A percentile compares a stretch with the other conserved stretches of the same genome.
phyloP scores from a whole-genome alignment of 2,113 vertebrate species.

The Phaetusa simplex region DNA sequence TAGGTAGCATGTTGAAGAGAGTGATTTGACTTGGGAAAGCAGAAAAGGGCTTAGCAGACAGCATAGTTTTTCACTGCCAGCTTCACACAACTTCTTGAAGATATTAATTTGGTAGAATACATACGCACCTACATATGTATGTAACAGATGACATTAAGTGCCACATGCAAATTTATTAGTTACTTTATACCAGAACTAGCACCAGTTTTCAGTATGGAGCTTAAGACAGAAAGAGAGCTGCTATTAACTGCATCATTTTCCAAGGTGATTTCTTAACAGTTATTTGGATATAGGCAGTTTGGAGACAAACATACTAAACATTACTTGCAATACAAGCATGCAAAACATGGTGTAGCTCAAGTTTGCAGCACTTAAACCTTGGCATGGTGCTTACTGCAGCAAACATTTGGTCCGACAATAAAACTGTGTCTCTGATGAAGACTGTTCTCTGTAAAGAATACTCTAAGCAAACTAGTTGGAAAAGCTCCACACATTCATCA shows the following conservation, averaged over 20 bases:
- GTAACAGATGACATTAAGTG: background rate
- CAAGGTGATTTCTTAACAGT: background rate
- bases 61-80: background rate
- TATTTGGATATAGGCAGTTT: background rate
- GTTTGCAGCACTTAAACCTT: background rate
- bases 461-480: background rate
- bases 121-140: rapidly evolving
- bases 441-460: background rate
- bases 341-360: background rate
- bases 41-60: background rate
- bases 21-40: background rate
- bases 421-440: background rate
- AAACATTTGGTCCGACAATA: background rate
- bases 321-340: background rate
- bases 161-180: background rate
- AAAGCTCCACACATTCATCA: background rate
- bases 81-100: background rate
- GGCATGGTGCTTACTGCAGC: background rate
- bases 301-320: background rate
- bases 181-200: background rate
- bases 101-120: background rate
- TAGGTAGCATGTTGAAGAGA: background rate
- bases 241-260: background rate
- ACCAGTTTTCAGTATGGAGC: background rate
- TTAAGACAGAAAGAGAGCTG: background rate